Evolutionary conservation across 2,113 vertebrate genomes (phyloP), one percentile per base, ranked within the genome.

Genomic region (Haemorhous mexicanus): DNA sequence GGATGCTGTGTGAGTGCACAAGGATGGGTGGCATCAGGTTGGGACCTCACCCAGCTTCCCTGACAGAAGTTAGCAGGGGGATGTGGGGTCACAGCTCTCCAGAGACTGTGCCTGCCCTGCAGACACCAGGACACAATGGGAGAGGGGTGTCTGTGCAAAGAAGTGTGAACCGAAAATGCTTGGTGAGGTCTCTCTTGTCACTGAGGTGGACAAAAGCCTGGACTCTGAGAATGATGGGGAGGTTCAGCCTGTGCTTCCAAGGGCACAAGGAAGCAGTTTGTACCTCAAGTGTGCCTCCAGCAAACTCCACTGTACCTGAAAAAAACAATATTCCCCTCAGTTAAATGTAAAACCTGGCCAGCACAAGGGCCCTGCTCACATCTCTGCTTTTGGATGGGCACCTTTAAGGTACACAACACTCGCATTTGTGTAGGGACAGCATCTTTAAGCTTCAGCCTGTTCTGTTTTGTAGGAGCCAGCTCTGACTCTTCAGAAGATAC

Each of bases 11-110:
- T 26, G 53, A 64, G 44, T 37, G 18, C 1, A 2, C 47, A 22
- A 35, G 62, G 66, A 39, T 0, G 0, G n/a, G n/a, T 50, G 47
- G 33, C 15, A 9, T 67, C 47, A 19, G 17, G 14, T 18, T 56
- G 66, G 67, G 53, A 16, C 61, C 76, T 86, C 23, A 46, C 14
- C 22, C 55, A 74, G 47, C 30, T 53, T 69, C 35, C 41, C 41
- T 83, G 41, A 62, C 47, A 28, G 0, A 1, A 49, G 32, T 84
- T 39, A 41, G 56, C 27, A 23, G 41, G 26, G 35, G 30, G 15
- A 17, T 37, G 13, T 5, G 10, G n/a, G 43, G 14, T 74, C 7
- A 3, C 13, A 27, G 80, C 32, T 67, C 43, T 75, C 7, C 32
- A 37, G n/a, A 23, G 33, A 22, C 47, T 3, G 2, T 7, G 3